Evolutionary conservation across 2,888 invertebrate species (phyloP).

Genomic region (Euclidia mi): DNA sequence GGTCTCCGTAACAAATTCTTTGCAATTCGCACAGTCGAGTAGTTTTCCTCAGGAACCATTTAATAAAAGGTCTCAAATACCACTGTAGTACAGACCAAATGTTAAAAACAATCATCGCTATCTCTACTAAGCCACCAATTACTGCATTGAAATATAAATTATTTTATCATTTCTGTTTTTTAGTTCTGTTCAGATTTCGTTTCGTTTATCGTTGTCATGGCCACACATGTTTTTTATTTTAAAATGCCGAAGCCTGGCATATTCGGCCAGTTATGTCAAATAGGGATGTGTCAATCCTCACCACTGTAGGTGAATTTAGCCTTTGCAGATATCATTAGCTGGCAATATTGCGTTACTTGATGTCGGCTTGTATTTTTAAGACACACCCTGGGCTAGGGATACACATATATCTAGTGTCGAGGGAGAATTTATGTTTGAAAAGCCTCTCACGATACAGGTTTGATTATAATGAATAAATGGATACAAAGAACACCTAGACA

Average conservation of each 20-base stretch:
- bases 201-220: conserved; percentile 61
- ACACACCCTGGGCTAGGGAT: too few species aligned
- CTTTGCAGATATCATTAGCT: too few species aligned
- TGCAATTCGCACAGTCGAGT: conserved; percentile 98
- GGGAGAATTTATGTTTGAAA: too few species aligned
- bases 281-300: neutral
- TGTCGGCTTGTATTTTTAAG: too few species aligned
- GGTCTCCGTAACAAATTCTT: conserved; percentile 96
- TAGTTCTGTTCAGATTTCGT: conserved; percentile 11
- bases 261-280: neutral
- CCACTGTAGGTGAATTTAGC: neutral
- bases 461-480: too few species aligned
- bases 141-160: conserved; percentile 5
- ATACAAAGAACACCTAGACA: too few species aligned
- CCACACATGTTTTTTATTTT: conserved; percentile 44
- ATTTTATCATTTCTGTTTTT: conserved; percentile 34
- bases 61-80: conserved; percentile 95
- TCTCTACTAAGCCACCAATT: conserved; percentile 16
- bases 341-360: too few species aligned
- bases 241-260: neutral
- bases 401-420: too few species aligned
- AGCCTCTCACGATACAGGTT: too few species aligned
- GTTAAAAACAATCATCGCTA: conserved; percentile 79
- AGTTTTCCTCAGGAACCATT: conserved; percentile 96
- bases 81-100: conserved; percentile 86